Conservation (phyloP, 2,888 invertebrate species). For the Scaptomyza cyrtandrae region DNA sequence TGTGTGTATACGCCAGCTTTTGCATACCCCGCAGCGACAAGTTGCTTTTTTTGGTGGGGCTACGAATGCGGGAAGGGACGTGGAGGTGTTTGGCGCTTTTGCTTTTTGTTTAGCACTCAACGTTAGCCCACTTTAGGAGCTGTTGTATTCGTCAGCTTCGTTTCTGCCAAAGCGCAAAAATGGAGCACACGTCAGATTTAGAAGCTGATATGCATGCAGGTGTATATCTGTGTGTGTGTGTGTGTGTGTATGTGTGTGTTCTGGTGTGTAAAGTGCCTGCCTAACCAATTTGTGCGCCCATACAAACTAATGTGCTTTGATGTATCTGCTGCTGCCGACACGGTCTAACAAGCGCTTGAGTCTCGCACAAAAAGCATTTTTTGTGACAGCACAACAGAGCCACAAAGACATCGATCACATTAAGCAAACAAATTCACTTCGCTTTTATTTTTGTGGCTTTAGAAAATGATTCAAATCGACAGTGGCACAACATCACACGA, state of each 20-base stretch:
- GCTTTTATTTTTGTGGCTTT: conserved; percentile 27
- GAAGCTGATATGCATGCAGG: conserved; percentile 63
- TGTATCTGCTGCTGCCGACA: conserved; percentile 53
- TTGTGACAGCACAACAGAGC: conserved; percentile 22
- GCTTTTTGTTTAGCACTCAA: conserved; percentile 61
- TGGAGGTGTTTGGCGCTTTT: not conserved
- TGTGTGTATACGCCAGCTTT: conserved; percentile 48
- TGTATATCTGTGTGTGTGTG: conserved; percentile 31
- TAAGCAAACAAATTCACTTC: conserved; percentile 62
- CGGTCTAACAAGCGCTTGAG: conserved; percentile 37
- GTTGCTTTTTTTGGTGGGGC: conserved; percentile 38
- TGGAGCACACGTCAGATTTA: conserved; percentile 75
- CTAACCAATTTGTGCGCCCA: conserved; percentile 75
- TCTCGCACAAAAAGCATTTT: conserved; percentile 43
- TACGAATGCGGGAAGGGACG: not conserved
- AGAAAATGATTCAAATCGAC: conserved; percentile 66
- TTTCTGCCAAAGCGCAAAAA: conserved; percentile 55
- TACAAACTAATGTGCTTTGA: conserved; percentile 78
- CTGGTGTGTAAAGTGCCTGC: conserved; percentile 67
- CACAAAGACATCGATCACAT: conserved; percentile 68
- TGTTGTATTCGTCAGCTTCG: conserved; percentile 64
- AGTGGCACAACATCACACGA: conserved; percentile 57
- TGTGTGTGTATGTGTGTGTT: conserved; percentile 35
- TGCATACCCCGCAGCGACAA: conserved; percentile 61
- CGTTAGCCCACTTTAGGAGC: conserved; percentile 70